phyloP scores from a whole-genome alignment of 2,888 invertebrate species.

The Octonoba sinensis region DNA sequence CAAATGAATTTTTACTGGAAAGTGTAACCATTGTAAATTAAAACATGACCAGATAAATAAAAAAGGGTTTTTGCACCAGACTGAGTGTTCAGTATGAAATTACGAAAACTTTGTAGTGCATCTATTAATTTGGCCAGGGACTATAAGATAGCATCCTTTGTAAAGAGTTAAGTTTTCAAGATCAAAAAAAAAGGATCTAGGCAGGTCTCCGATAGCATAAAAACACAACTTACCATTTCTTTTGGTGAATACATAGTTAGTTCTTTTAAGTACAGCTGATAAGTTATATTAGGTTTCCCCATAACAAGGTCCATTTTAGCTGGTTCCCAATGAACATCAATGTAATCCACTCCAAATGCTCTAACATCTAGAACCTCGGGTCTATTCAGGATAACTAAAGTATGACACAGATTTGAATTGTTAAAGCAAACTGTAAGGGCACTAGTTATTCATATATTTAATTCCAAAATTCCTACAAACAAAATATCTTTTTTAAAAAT shows the following conservation, averaged over 20 bases:
- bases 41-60: too few relatives aligned
- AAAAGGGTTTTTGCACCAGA: too few relatives aligned
- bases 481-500: background rate
- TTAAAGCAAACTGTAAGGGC: too few relatives aligned
- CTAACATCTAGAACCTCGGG: constrained; percentile 15
- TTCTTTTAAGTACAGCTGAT: constrained; percentile 14
- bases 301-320: constrained; percentile 17
- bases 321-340: constrained; percentile 30
- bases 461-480: background rate
- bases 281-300: constrained; percentile 14
- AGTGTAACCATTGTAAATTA: too few relatives aligned
- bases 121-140: too few relatives aligned
- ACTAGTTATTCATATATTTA: background rate
- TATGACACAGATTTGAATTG: background rate
- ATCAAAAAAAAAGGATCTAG: too few relatives aligned
- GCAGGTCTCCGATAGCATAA: too few relatives aligned
- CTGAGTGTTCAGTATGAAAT: too few relatives aligned
- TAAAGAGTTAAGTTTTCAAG: too few relatives aligned
- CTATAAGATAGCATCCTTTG: too few relatives aligned
- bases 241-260: background rate
- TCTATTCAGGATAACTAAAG: constrained; percentile 43
- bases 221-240: constrained; percentile 20
- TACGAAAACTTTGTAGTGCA: too few relatives aligned
- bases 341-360: background rate
- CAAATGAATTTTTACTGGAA: too few relatives aligned